A percentile compares a stretch with the other conserved stretches of the same genome.
Evolutionary conservation across 2,113 vertebrate genomes (phyloP).

Genomic region (Cyprinodon tularosa): DNA sequence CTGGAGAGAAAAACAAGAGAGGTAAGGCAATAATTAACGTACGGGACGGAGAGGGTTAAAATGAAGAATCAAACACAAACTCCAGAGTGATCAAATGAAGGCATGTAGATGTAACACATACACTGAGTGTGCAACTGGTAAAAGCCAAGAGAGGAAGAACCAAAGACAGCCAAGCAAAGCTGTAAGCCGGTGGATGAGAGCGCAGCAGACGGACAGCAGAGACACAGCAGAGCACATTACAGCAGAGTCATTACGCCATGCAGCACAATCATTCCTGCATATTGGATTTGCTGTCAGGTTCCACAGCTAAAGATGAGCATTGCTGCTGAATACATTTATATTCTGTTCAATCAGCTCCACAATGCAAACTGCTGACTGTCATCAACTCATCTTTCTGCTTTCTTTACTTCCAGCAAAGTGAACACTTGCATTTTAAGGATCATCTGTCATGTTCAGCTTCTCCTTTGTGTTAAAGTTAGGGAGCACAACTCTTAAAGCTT

Average conservation of each 20-base stretch:
- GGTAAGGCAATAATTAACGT: too few species aligned
- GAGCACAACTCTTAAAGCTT: neutral
- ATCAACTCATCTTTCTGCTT: neutral
- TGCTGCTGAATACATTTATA: neutral
- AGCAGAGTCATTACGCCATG: constrained; percentile 64
- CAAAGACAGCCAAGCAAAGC: neutral
- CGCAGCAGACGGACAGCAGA: constrained; percentile 29
- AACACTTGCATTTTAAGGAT: neutral
- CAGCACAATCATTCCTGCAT: constrained; percentile 27
- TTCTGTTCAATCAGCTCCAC: neutral
- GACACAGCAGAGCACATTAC: constrained; percentile 28
- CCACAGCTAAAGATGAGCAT: constrained; percentile 1
- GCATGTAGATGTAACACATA: constrained; percentile 10
- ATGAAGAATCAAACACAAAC: constrained; percentile 27
- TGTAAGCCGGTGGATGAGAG: neutral
- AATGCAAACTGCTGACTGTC: constrained; percentile 1
- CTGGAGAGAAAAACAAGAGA: constrained; percentile 59
- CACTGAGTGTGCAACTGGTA: neutral
- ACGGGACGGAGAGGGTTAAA: too few species aligned
- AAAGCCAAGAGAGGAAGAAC: constrained; percentile 14
- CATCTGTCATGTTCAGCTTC: neutral
- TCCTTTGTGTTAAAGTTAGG: neutral
- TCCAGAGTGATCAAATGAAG: constrained; percentile 16
- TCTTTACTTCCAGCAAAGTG: neutral
- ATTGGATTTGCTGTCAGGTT: neutral